Evolutionary conservation across 2,113 vertebrate genomes (phyloP), one percentile per base, ranked within the genome.

Genomic region (Sinocyclocheilus anophthalmus): DNA sequence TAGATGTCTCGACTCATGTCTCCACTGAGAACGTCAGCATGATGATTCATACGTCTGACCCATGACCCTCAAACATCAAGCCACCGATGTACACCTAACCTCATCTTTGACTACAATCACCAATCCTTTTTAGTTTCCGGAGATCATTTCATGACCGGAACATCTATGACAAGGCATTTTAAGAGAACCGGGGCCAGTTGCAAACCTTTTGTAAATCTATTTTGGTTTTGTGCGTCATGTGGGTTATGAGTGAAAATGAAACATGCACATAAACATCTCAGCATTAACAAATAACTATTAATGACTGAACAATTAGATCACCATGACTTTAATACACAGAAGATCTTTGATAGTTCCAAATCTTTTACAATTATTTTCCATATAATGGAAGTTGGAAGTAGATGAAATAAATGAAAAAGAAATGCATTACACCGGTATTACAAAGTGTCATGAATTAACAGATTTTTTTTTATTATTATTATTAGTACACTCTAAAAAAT

Each of bases 101-200:
- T 79, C 76, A 30, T 55, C 33, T 37, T 76, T 72, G 61, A 63
- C 85, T 85, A 73, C 70, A 87, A 87, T 89, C 75, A 80, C 59
- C 39, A 57, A 33, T 3, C 16, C 2, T 20, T 53, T 75, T 81
- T 65, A 79, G 30, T 83, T 39, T 79, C 82, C 63, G 70, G 72
- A 63, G 18, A 69, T 59, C 22, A 80, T 80, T 79, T 87, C 63
- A 89, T 80, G 26, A 39, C 61, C 26, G 57, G 57, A 86, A 20
- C 30, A 37, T 81, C 84, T 26, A 24, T 11, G 2, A 72, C 45
- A 50, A 50, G 22, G 45, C 10, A 63, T 59, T 84, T 84, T 39
- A 39, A 37, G 8, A 18, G 33, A 8, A 70, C 18, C 5, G 24
- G 24, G 24, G 24, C 24, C 63, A 69, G 30, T 9, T 42, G 70